These are phyloP conservation scores for Agrotis exclamationis DNA, from an alignment of 2,888 invertebrate species.

Conservation along the genomic window DNA sequence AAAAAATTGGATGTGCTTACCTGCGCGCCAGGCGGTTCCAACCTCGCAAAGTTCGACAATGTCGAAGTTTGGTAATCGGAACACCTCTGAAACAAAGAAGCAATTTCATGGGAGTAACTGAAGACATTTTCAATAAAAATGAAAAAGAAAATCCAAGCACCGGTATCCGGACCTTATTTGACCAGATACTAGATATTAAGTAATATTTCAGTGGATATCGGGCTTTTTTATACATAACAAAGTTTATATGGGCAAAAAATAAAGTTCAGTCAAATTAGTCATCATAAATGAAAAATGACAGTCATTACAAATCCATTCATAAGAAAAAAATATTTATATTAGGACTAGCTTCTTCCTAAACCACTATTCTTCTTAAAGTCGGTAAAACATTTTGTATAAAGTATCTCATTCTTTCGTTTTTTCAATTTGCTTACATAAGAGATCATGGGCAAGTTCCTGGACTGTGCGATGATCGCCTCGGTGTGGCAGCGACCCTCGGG, in stretches of 20 bases:
- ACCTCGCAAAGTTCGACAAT: slow-evolving; percentile 97
- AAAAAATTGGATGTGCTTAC: too few species aligned
- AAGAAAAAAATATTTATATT: too few species aligned
- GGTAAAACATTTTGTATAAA: too few species aligned
- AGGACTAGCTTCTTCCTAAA: too few species aligned
- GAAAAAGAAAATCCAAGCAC: background rate
- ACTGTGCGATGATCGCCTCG: slow-evolving; percentile 98
- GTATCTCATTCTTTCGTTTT: too few species aligned
- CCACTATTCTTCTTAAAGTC: too few species aligned
- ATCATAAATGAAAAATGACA: too few species aligned
- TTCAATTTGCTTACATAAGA: slow-evolving; percentile 95
- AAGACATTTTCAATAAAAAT: background rate
- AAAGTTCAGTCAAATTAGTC: too few species aligned
- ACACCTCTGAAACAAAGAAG: slow-evolving; percentile 95
- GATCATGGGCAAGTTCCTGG: slow-evolving; percentile 98
- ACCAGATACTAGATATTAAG: background rate
- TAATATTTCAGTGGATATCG: background rate
- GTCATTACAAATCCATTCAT: too few species aligned
- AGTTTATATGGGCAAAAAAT: background rate
- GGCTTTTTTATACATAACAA: background rate
- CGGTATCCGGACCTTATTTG: background rate
- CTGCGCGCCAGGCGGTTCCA: slow-evolving; percentile 98
- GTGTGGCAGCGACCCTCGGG: slow-evolving; percentile 98
- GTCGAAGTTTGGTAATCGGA: slow-evolving; percentile 97
- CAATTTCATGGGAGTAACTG: slow-evolving; percentile 2